phyloP scores from a whole-genome alignment of 2,113 vertebrate genomes.

The Prinia subflava region DNA sequence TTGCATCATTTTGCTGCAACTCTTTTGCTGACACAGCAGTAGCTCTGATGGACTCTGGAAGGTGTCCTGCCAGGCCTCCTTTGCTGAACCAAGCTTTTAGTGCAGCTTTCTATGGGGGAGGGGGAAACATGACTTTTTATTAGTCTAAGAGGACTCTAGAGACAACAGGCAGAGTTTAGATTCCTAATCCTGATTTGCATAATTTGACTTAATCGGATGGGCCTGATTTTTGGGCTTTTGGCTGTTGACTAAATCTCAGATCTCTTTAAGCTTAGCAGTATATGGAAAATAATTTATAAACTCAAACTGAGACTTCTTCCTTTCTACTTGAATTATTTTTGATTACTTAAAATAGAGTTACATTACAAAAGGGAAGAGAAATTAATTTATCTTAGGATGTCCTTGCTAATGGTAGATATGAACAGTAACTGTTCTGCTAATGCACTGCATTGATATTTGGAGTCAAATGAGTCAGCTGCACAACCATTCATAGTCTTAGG shows the following conservation, averaged over 20 bases:
- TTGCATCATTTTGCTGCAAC: conserved; percentile 23
- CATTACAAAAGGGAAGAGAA: neutral
- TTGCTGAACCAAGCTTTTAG: conserved; percentile 39
- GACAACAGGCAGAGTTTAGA: neutral
- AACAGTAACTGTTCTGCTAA: neutral
- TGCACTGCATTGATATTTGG: neutral
- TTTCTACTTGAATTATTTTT: neutral
- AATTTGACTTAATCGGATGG: conserved; percentile 41
- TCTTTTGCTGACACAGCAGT: conserved; percentile 40
- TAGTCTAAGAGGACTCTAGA: conserved; percentile 6
- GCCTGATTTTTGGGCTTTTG: neutral
- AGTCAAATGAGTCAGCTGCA: neutral
- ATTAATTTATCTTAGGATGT: neutral
- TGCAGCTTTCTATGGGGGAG: neutral
- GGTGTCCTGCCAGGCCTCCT: conserved; percentile 38
- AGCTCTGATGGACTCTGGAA: conserved; percentile 33
- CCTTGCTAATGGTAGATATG: neutral
- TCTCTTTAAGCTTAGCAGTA: neutral
- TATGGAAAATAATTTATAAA: neutral
- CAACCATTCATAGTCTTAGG: neutral
- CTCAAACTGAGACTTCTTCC: neutral
- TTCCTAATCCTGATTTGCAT: conserved; percentile 33
- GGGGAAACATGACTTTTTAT: neutral
- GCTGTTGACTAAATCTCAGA: neutral
- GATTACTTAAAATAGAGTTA: neutral